phyloP scores from a whole-genome alignment of 2,888 invertebrate genomes.

The Drosophila silvestris region DNA sequence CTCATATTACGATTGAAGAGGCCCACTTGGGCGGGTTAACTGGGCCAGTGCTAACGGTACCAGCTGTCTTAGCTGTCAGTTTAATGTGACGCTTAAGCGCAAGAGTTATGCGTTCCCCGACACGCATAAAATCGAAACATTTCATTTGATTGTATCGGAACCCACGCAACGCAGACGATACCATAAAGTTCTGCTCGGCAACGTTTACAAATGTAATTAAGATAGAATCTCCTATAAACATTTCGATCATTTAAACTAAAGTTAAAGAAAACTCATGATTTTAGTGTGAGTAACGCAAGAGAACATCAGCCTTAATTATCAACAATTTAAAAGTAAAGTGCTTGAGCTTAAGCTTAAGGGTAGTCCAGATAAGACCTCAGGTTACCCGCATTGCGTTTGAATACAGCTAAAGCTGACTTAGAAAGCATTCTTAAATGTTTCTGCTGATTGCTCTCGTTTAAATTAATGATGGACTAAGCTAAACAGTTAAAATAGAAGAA shows the following conservation, averaged over 20 bases:
- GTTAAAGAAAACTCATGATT: background rate
- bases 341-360: background rate
- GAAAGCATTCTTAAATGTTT: constrained; percentile 1
- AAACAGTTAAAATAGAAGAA: background rate
- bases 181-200: constrained; percentile 17
- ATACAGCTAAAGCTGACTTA: constrained; percentile 2
- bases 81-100: constrained; percentile 21
- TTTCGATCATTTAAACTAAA: background rate
- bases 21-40: constrained; percentile 40
- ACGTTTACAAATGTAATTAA: constrained; percentile 61
- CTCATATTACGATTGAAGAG: constrained; percentile 56
- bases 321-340: constrained; percentile 10
- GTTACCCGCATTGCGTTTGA: constrained; percentile 27
- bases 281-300: background rate
- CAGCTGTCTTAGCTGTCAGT: constrained; percentile 32
- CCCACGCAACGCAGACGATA: constrained; percentile 38
- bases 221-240: constrained; percentile 5
- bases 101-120: constrained; percentile 55
- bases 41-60: constrained; percentile 58
- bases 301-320: constrained; percentile 3
- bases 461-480: constrained; percentile 12
- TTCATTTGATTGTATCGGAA: constrained; percentile 39
- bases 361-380: background rate
- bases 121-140: constrained; percentile 47
- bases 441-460: constrained; percentile 24